A percentile compares a stretch with the other conserved stretches of the same genome.
phyloP scores from a whole-genome alignment of 2,888 invertebrate species.

The Platynereis dumerilii region DNA sequence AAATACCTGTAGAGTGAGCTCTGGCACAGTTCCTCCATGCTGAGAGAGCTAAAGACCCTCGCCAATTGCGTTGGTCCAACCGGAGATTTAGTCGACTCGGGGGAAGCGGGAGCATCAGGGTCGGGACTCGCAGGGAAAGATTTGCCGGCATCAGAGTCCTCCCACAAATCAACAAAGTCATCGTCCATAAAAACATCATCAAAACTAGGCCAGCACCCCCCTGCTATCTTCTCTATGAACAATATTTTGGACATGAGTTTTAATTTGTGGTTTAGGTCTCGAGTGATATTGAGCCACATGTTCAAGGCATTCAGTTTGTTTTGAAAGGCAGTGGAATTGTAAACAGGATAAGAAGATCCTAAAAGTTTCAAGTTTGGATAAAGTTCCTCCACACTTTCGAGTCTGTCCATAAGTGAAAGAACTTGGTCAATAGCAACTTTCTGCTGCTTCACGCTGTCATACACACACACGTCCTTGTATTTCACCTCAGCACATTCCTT shows the following conservation, averaged over 20 bases:
- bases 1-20: slow-evolving; percentile 70
- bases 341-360: slow-evolving; percentile 75
- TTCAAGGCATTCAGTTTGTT: slow-evolving; percentile 81
- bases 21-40: slow-evolving; percentile 48
- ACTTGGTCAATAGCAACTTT: slow-evolving; percentile 79
- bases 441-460: slow-evolving; percentile 70
- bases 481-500: background rate
- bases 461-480: background rate
- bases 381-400: slow-evolving; percentile 79
- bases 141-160: slow-evolving; percentile 14
- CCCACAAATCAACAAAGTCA: slow-evolving; percentile 34
- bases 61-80: slow-evolving; percentile 48
- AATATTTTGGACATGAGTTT: slow-evolving; percentile 68
- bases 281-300: slow-evolving; percentile 89
- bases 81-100: slow-evolving; percentile 13
- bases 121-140: slow-evolving; percentile 6
- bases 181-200: slow-evolving; percentile 34
- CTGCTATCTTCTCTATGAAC: slow-evolving; percentile 43
- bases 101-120: background rate
- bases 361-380: slow-evolving; percentile 86
- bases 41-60: slow-evolving; percentile 51
- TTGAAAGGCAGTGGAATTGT: slow-evolving; percentile 72
- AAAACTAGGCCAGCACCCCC: slow-evolving; percentile 56
- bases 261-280: slow-evolving; percentile 82
- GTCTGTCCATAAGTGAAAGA: slow-evolving; percentile 73